Evolutionary conservation across 2,888 invertebrate genomes (phyloP).

Genomic region (Cancer borealis): DNA sequence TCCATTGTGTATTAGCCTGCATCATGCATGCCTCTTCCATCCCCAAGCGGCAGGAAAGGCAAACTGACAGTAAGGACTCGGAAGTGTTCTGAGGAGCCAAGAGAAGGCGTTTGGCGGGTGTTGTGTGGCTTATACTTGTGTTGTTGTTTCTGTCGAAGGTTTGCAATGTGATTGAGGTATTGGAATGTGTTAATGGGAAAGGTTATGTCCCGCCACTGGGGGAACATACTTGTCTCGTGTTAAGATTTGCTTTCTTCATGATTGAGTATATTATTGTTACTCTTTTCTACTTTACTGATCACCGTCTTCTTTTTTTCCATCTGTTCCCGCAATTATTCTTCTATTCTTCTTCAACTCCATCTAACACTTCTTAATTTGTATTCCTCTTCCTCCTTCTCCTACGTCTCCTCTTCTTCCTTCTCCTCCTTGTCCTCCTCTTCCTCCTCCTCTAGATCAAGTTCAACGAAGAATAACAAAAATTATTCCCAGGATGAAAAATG

Average conservation of each 20-base stretch:
- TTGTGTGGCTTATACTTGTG: not conserved
- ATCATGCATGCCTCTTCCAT: slow-evolving; percentile 9
- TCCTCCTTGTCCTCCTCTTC: too few species aligned
- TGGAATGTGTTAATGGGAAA: not conserved
- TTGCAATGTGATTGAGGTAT: not conserved
- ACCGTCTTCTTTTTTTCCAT: not conserved
- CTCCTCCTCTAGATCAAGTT: too few species aligned
- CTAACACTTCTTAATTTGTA: too few species aligned
- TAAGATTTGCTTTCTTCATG: not conserved
- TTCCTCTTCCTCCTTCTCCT: too few species aligned
- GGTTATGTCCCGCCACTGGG: not conserved
- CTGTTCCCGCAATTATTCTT: too few species aligned
- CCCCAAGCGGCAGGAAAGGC: slow-evolving; percentile 9
- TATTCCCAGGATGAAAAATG: too few species aligned
- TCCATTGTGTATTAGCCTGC: slow-evolving; percentile 20
- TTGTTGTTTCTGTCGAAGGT: not conserved
- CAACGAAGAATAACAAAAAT: too few species aligned
- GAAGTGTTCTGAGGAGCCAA: slow-evolving; percentile 9
- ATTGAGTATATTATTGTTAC: not conserved
- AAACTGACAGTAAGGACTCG: not conserved
- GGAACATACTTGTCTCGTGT: not conserved
- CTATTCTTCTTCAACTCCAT: too few species aligned
- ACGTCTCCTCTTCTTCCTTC: too few species aligned
- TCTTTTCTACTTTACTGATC: not conserved
- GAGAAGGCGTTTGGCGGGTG: not conserved